These are phyloP conservation scores for Rhagologus leucostigma DNA, from an alignment of 2,113 vertebrate species.

Conservation along the genomic window DNA sequence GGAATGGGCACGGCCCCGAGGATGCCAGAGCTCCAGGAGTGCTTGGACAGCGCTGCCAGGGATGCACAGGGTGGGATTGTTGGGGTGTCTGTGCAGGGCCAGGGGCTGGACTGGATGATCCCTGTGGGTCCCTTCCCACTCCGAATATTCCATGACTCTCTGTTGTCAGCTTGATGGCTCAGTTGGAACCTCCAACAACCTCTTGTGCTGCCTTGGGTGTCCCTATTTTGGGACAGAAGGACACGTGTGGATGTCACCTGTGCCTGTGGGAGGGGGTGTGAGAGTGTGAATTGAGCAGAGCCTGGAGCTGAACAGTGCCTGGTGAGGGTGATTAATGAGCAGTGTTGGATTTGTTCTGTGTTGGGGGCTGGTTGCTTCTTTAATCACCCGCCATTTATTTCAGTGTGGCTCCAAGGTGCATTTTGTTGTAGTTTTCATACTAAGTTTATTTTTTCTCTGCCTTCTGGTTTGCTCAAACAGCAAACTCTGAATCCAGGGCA, in stretches of 20 bases:
- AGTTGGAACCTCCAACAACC: background rate
- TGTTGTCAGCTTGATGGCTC: background rate
- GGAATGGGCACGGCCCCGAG: background rate
- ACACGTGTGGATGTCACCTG: fast-evolving
- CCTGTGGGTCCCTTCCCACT: background rate
- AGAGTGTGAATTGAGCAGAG: background rate
- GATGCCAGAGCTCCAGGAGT: background rate
- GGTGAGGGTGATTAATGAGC: background rate
- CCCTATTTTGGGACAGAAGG: background rate
- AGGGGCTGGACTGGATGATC: fast-evolving
- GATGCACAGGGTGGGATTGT: background rate
- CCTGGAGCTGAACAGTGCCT: background rate
- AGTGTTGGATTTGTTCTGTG: background rate
- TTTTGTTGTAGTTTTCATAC: background rate
- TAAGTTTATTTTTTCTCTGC: background rate
- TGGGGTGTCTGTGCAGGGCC: background rate
- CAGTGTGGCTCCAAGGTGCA: background rate
- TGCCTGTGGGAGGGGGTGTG: background rate
- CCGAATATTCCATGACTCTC: background rate
- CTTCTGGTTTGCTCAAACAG: background rate
- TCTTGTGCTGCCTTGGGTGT: background rate
- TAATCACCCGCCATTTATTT: background rate
- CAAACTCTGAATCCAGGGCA: background rate
- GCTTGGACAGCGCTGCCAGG: fast-evolving
- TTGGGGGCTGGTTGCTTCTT: background rate